Evolutionary conservation across 2,888 invertebrate species (phyloP).

Genomic region (Malthinus flaveolus): DNA sequence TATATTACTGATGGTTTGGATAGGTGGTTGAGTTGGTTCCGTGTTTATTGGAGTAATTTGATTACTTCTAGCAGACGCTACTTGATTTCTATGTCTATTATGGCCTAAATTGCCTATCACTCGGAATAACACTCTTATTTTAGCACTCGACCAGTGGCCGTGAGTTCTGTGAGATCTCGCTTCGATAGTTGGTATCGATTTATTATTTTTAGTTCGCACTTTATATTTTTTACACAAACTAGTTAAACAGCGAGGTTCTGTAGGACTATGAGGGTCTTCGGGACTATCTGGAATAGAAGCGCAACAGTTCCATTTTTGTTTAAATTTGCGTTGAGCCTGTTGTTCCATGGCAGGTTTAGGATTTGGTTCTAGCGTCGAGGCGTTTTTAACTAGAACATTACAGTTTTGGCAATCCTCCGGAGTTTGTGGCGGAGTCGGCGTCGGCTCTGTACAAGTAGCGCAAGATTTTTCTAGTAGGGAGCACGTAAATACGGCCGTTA

Average conservation of each 20-base stretch:
- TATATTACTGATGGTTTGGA: conserved; percentile 61
- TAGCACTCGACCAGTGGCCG: conserved; percentile 54
- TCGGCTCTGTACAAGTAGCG: conserved; percentile 52
- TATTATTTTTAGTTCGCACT: conserved; percentile 40
- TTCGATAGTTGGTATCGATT: conserved; percentile 40
- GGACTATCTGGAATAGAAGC: conserved; percentile 63
- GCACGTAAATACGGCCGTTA: conserved; percentile 54
- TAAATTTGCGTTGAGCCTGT: conserved; percentile 43
- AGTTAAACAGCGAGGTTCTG: conserved; percentile 50
- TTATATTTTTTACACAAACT: conserved; percentile 49
- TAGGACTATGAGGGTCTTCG: conserved; percentile 58
- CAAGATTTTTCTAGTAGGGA: conserved; percentile 58
- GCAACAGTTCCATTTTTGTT: conserved; percentile 64
- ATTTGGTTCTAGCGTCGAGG: conserved; percentile 43
- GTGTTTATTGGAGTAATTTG: conserved; percentile 50
- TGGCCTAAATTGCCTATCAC: conserved; percentile 44
- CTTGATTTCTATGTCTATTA: conserved; percentile 28
- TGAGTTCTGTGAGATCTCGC: conserved; percentile 44
- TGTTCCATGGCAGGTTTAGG: conserved; percentile 22
- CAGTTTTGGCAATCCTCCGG: conserved; percentile 52
- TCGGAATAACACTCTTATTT: conserved; percentile 52
- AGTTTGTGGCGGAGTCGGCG: conserved; percentile 54
- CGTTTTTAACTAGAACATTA: conserved; percentile 38
- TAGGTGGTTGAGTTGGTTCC: conserved; percentile 36
- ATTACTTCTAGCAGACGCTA: conserved; percentile 45